Evolutionary conservation across 2,888 invertebrate genomes (phyloP), one percentile per base, ranked within the genome.

Genomic region (Siphlonurus alternatus): DNA sequence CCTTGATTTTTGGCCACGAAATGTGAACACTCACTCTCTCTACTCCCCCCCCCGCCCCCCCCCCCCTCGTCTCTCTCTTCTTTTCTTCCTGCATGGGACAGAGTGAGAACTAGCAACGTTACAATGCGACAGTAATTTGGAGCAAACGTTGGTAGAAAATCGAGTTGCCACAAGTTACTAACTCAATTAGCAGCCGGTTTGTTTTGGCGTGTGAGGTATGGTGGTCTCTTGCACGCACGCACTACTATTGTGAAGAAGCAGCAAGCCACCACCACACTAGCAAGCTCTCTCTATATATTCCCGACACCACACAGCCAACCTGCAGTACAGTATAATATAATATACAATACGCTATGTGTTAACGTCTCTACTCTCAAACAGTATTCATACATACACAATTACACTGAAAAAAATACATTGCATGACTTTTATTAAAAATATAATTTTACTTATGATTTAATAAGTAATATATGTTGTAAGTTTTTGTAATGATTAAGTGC

Each of bases 101-200:
- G 7, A 38, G 5, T 10, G 5, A 38, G 5, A 38, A 10, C 38
- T 38, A 38, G 38, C 38, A 38, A 38, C 38, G 38, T 56, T 56
- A 56, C 56, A 56, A 56, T 56, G 56, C 56, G 56, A 56, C 56
- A 56, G 56, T 56, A 56, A 56, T 56, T 56, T 56, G n/a, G 56
- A 56, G 56, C 56, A 56, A 56, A 56, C 7, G 56, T 56, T 56
- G 56, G 56, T 56, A 20, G 56, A 56, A 56, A 56, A 56, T 56
- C 56, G 56, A 56, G 56, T 56, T 56, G 56, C 56, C 56, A 56
- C 56, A 56, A 56, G 56, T 56, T 56, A 56, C 56, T 56, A 56
- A 56, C 56, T 56, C 56, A 56, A 56, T 56, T 56, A 56, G 56
- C n/a, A 7, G 22, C n/a, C 56, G 56, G 56, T 56, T 56, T 56